Evolutionary conservation across 2,888 invertebrate genomes (phyloP).

Genomic region (Rhamnusium bicolor): DNA sequence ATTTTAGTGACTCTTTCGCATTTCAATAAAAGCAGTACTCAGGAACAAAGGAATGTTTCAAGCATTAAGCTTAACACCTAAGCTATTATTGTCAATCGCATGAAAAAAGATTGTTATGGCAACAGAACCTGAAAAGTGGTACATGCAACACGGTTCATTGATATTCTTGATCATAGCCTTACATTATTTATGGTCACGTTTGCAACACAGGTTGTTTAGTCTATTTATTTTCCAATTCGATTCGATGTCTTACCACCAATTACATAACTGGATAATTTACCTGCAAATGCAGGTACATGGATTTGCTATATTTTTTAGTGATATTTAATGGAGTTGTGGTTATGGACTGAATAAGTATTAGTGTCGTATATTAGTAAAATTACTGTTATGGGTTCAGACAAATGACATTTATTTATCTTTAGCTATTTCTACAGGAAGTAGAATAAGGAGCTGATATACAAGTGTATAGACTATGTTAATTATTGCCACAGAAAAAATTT

Average conservation of each 20-base stretch:
- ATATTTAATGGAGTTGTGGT: neutral
- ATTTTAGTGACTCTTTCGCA: no score
- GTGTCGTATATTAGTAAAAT: no score
- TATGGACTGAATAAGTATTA: neutral
- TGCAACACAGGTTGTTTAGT: conserved; percentile 34
- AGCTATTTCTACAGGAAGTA: no score
- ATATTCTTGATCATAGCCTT: conserved; percentile 16
- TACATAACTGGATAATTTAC: conserved; percentile 7
- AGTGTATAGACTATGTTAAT: no score
- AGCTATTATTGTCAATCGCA: neutral
- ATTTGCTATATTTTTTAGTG: neutral
- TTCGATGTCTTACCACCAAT: conserved; percentile 12
- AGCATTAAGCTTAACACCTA: neutral
- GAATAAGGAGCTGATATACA: no score
- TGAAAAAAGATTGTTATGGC: neutral
- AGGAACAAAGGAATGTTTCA: no score
- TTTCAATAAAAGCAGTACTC: neutral
- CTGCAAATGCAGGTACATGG: conserved; percentile 11
- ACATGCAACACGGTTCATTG: conserved; percentile 31
- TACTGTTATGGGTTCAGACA: no score
- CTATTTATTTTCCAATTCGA: conserved; percentile 32
- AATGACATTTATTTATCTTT: no score
- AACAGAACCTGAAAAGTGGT: conserved; percentile 22
- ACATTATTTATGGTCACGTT: conserved; percentile 40
- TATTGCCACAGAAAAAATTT: no score